Evolutionary conservation across 2,888 invertebrate genomes (phyloP).

Genomic region (Lithophane semibrunnea): DNA sequence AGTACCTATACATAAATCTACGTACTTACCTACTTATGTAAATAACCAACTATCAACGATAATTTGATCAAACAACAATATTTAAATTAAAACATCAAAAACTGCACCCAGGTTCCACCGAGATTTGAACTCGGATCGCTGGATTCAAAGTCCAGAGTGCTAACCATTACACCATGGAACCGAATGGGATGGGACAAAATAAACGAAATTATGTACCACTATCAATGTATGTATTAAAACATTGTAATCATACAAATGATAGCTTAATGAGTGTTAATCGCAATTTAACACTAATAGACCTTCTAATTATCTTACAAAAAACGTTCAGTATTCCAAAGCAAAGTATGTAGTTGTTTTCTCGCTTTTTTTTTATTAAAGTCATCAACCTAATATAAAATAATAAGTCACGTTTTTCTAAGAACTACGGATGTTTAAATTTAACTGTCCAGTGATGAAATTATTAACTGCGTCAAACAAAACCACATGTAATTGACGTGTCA

Average conservation of each 20-base stretch:
- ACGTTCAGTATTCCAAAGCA: conserved; percentile 7
- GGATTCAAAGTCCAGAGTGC: conserved; percentile 96
- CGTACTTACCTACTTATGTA: neutral
- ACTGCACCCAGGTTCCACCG: conserved; percentile 91
- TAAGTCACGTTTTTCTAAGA: conserved; percentile 27
- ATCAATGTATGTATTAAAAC: neutral
- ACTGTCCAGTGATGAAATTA: neutral
- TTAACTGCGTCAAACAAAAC: neutral
- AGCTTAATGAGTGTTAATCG: neutral
- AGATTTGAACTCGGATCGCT: conserved; percentile 96
- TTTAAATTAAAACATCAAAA: conserved; percentile 40
- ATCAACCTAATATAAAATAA: conserved; percentile 23
- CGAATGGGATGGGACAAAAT: conserved; percentile 64
- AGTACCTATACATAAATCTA: neutral
- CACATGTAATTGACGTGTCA: neutral
- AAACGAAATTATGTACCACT: conserved; percentile 45
- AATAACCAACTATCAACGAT: neutral
- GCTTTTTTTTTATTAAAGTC: conserved; percentile 21
- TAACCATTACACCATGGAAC: conserved; percentile 95
- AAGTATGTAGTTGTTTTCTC: neutral
- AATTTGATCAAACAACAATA: neutral
- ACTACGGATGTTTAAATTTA: conserved; percentile 3
- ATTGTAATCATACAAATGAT: conserved; percentile 25
- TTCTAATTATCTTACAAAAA: neutral
- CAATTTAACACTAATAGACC: conserved; percentile 6